Evolutionary conservation across 2,113 vertebrate genomes (phyloP).

Genomic region (Columbina picui): DNA sequence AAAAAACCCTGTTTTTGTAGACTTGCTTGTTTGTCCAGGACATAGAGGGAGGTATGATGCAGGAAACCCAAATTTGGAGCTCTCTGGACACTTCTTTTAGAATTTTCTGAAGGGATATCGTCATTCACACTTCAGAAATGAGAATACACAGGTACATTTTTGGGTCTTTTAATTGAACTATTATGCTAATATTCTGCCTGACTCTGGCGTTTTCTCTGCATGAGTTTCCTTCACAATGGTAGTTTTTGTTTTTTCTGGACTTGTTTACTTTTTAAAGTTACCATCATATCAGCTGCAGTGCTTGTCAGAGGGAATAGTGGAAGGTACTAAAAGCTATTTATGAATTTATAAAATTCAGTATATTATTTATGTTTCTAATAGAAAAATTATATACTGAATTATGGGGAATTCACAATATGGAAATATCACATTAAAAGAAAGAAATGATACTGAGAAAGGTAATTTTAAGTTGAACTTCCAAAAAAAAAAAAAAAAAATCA

Average conservation of each 20-base stretch:
- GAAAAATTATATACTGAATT: neutral
- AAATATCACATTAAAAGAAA: neutral
- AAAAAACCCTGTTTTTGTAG: neutral
- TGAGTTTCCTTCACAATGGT: neutral
- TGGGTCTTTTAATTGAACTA: neutral
- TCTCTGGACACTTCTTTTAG: neutral
- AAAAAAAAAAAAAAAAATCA: too few species aligned
- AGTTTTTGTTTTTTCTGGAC: neutral
- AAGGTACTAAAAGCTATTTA: neutral
- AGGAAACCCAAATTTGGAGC: fast-evolving
- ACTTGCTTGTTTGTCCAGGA: neutral
- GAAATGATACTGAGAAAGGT: neutral
- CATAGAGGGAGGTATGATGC: neutral
- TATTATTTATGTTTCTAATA: neutral
- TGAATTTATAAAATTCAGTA: neutral
- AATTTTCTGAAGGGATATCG: neutral
- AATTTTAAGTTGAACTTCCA: neutral
- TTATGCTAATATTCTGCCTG: neutral
- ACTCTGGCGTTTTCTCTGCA: neutral
- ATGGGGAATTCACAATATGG: neutral
- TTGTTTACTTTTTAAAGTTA: neutral
- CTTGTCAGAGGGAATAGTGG: neutral
- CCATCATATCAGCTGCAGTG: neutral
- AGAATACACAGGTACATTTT: neutral
- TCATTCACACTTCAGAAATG: neutral